phyloP scores from a whole-genome alignment of 2,797 vertebrate species.

The Acanthurus leucopareius region DNA sequence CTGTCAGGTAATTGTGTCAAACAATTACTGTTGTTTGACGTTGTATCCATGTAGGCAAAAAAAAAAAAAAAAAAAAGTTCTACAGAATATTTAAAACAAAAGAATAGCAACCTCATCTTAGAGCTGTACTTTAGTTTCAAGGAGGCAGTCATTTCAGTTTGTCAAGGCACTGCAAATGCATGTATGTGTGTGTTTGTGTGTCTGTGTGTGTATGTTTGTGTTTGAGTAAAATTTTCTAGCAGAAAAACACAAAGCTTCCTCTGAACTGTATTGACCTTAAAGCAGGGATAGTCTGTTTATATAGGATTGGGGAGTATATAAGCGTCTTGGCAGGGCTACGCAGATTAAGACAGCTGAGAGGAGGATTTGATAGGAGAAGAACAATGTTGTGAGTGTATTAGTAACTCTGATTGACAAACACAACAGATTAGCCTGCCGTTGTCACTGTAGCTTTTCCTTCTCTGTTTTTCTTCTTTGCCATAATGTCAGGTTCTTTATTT shows the following conservation, averaged over 20 bases:
- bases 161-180: neutral
- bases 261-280: conserved; percentile 42
- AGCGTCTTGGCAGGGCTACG: conserved; percentile 30
- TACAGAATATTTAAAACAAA: too few species aligned
- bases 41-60: neutral
- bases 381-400: conserved; percentile 53
- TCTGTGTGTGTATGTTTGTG: neutral
- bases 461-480: neutral
- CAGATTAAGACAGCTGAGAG: conserved; percentile 45
- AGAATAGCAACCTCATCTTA: conserved; percentile 10
- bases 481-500: neutral
- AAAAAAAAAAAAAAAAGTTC: neutral
- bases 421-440: conserved; percentile 34
- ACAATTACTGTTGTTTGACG: neutral
- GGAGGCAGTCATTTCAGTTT: conserved; percentile 18
- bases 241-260: conserved; percentile 21
- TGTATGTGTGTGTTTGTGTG: conserved; percentile 4
- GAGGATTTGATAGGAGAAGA: conserved; percentile 43
- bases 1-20: neutral
- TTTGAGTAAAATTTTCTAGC: conserved; percentile 15
- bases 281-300: conserved; percentile 47
- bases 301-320: conserved; percentile 41
- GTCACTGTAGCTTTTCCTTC: conserved; percentile 17
- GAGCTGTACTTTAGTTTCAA: conserved; percentile 10
- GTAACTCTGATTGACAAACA: conserved; percentile 58